Conservation (phyloP, 2,113 vertebrate genomes). For the Enhydra lutris region DNA sequence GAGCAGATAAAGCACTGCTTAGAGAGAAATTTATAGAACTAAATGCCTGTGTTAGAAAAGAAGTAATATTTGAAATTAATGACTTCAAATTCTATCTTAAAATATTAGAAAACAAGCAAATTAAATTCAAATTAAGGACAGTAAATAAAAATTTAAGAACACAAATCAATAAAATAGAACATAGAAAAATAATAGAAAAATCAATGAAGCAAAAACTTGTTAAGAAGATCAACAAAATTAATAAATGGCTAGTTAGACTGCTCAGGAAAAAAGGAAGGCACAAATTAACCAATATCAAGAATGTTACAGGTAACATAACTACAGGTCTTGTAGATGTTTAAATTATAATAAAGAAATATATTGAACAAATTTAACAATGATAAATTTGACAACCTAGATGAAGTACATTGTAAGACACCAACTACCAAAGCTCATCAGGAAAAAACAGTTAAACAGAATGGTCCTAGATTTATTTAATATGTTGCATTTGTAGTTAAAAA, state of each 20-base stretch:
- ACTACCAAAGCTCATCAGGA: background rate
- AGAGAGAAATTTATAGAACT: background rate
- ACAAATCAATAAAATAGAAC: background rate
- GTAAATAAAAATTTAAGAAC: background rate
- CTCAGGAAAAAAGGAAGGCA: background rate
- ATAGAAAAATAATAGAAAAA: background rate
- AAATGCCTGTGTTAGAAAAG: background rate
- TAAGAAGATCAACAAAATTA: background rate
- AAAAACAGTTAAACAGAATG: background rate
- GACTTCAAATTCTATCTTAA: background rate
- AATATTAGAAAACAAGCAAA: background rate
- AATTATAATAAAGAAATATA: background rate
- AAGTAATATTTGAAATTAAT: background rate
- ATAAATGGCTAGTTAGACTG: background rate
- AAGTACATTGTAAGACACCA: background rate
- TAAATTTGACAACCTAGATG: background rate
- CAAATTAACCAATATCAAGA: background rate
- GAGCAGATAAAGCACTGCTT: background rate
- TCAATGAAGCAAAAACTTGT: background rate
- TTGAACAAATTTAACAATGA: background rate
- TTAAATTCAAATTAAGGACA: background rate
- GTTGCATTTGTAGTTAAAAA: background rate
- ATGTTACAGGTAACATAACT: background rate
- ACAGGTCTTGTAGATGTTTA: background rate
- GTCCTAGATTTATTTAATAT: background rate